Evolutionary conservation across 2,113 vertebrate genomes (phyloP).

Genomic region (Arvicanthis niloticus): DNA sequence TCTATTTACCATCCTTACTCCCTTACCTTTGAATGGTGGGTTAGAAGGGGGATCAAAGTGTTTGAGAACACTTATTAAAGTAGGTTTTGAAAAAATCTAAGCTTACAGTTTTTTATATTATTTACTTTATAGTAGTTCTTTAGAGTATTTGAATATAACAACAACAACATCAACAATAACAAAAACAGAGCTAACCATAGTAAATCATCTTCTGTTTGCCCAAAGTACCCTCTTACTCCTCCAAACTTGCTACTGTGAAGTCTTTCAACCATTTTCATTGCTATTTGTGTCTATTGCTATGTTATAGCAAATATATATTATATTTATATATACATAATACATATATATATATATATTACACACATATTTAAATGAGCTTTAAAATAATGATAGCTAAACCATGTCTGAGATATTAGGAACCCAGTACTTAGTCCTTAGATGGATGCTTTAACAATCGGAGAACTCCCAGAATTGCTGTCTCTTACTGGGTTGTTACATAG

Average conservation of each 20-base stretch:
- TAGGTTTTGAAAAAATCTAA: too few relatives aligned
- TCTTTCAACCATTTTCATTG: background rate
- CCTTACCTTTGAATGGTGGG: too few relatives aligned
- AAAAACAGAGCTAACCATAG: background rate
- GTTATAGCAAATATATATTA: background rate
- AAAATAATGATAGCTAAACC: background rate
- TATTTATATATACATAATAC: too few relatives aligned
- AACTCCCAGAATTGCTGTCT: background rate
- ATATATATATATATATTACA: too few relatives aligned
- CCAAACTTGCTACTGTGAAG: background rate
- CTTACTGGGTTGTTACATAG: background rate
- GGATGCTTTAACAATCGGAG: background rate
- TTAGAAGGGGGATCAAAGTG: too few relatives aligned
- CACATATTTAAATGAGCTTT: background rate
- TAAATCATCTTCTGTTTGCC: background rate
- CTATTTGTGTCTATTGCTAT: background rate
- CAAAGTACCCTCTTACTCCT: background rate
- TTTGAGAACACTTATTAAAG: too few relatives aligned
- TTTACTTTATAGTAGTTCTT: background rate
- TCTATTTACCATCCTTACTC: too few relatives aligned
- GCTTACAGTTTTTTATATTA: background rate
- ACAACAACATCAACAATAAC: background rate
- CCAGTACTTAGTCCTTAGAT: background rate
- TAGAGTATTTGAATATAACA: background rate
- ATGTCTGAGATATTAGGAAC: background rate